Evolutionary conservation across 2,888 invertebrate species (phyloP).

Genomic region (Octodonta nipae): DNA sequence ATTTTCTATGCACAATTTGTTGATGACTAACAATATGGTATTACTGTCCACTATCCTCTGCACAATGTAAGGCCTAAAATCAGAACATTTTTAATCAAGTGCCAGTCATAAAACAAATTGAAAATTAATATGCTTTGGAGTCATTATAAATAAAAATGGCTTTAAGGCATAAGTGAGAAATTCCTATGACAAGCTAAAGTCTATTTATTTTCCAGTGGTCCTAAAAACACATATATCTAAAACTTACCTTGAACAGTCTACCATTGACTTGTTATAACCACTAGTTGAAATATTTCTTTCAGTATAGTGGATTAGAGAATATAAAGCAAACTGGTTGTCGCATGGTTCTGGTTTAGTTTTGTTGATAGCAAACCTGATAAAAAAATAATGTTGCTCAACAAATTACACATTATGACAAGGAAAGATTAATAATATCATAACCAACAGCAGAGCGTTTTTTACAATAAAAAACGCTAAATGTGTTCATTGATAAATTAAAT

Average conservation of each 20-base stretch:
- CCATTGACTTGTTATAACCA: constrained; percentile 31
- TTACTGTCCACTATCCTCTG: constrained; percentile 67
- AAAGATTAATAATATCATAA: too few relatives aligned
- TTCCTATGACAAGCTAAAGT: too few relatives aligned
- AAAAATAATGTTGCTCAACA: constrained; percentile 1
- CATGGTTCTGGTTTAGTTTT: constrained; percentile 75
- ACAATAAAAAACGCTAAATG: too few relatives aligned
- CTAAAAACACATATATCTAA: constrained; percentile 5
- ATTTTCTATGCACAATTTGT: constrained; percentile 43
- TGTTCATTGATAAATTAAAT: too few relatives aligned
- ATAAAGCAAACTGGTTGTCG: constrained; percentile 50
- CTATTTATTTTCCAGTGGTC: too few relatives aligned
- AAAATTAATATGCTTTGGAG: too few relatives aligned
- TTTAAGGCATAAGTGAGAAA: too few relatives aligned
- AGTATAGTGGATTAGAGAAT: constrained; percentile 29
- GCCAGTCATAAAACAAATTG: too few relatives aligned
- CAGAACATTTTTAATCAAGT: too few relatives aligned
- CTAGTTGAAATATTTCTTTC: constrained; percentile 28
- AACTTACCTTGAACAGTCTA: constrained; percentile 27
- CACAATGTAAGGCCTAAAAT: constrained; percentile 53
- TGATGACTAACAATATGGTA: constrained; percentile 64
- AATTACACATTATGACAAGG: background rate
- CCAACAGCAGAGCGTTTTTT: too few relatives aligned
- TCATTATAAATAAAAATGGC: too few relatives aligned
- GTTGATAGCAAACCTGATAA: constrained; percentile 15